Conservation (phyloP, 2,113 vertebrate genomes). For the Planiliza haematocheilus region DNA sequence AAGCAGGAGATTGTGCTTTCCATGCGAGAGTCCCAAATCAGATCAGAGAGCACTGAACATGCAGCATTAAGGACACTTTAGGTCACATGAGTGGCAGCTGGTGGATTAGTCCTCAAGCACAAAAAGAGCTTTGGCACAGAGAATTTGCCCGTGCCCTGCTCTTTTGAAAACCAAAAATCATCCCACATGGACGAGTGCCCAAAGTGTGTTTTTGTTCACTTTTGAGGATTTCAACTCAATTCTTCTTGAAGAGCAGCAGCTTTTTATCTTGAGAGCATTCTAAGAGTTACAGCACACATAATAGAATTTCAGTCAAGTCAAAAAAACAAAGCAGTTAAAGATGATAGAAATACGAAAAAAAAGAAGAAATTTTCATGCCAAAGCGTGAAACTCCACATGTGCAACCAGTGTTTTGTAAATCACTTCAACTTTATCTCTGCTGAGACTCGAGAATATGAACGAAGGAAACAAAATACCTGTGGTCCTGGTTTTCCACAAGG, state of each 20-base stretch:
- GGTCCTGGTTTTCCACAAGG: constrained; percentile 88
- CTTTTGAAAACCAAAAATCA: constrained; percentile 14
- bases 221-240: constrained; percentile 1
- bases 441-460: background rate
- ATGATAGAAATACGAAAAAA: too few species aligned
- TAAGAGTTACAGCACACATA: background rate
- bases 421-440: background rate
- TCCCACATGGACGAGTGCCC: background rate
- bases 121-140: background rate
- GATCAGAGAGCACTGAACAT: constrained; percentile 27
- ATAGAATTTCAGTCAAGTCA: background rate
- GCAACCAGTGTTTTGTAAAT: background rate
- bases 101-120: constrained; percentile 26
- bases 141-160: background rate
- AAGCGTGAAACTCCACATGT: background rate
- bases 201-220: constrained; percentile 7
- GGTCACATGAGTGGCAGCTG: constrained; percentile 5
- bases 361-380: background rate
- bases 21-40: constrained; percentile 15
- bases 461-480: constrained; percentile 81
- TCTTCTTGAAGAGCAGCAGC: background rate
- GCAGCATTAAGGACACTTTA: constrained; percentile 24
- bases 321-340: background rate
- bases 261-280: constrained; percentile 5
- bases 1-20: constrained; percentile 3